Evolutionary conservation across 2,797 vertebrate species (phyloP).

Genomic region (Rhinella marina): DNA sequence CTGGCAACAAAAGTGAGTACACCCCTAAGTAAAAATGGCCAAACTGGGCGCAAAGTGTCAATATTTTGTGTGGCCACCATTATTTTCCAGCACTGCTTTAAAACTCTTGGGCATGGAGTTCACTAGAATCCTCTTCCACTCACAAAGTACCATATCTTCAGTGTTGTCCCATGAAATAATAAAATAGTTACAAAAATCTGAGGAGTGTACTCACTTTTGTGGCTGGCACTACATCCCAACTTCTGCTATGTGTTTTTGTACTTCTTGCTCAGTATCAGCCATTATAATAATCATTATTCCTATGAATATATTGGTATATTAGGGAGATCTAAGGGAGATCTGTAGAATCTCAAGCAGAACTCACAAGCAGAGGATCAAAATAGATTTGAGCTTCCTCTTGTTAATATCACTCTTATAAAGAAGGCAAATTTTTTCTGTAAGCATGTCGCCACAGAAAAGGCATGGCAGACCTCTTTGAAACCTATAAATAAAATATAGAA

Average conservation of each 20-base stretch:
- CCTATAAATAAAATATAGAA: slow-evolving; percentile 37
- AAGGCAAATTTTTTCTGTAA: neutral
- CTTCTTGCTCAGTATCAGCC: neutral
- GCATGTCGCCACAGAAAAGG: neutral
- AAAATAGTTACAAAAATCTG: no score
- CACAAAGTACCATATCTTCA: no score
- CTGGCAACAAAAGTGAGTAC: no score
- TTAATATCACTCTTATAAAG: slow-evolving; percentile 3
- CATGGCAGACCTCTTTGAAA: neutral
- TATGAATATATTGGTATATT: neutral
- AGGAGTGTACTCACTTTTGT: neutral
- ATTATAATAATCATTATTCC: neutral
- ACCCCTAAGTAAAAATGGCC: no score
- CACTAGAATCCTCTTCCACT: no score
- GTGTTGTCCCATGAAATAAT: no score
- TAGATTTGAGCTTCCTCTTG: neutral
- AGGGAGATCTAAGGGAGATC: neutral
- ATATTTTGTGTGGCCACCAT: no score
- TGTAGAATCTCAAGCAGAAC: neutral
- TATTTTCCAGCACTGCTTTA: no score
- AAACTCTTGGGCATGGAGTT: no score
- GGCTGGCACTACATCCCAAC: neutral
- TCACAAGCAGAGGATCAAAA: neutral
- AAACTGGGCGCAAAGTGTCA: no score
- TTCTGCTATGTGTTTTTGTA: neutral